Percentiles rank a stretch among this genome's conserved stretches.
Conservation (phyloP, 2,797 vertebrate genomes). For the Pogoniulus pusillus region DNA sequence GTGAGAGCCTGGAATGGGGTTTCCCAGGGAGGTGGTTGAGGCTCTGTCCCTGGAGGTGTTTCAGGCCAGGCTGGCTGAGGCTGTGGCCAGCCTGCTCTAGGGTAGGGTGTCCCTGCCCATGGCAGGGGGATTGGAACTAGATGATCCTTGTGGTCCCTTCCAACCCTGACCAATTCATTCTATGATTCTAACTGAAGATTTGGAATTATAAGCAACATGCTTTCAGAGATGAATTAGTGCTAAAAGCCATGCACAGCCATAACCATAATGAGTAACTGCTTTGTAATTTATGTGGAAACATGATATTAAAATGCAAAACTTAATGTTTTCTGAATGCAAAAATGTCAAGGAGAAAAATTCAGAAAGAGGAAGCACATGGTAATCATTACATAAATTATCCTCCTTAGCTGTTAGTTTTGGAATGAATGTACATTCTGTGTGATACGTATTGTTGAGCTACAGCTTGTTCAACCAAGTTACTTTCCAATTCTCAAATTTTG, state of each 20-base stretch:
- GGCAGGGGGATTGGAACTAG: too few species aligned
- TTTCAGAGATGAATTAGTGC: not conserved
- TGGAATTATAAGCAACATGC: constrained; percentile 3
- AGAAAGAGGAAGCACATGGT: not conserved
- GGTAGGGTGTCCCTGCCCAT: too few species aligned
- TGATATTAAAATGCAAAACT: not conserved
- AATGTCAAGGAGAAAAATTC: constrained; percentile 19
- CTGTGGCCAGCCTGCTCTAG: too few species aligned
- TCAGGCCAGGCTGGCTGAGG: too few species aligned
- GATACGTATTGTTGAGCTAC: not conserved
- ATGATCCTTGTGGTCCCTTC: too few species aligned
- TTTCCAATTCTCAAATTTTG: constrained; percentile 32
- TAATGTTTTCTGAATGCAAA: constrained; percentile 29
- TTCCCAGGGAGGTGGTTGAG: too few species aligned
- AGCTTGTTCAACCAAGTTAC: constrained; percentile 6
- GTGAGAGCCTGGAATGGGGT: too few species aligned
- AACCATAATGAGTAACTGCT: not conserved
- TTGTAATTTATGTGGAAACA: constrained; percentile 26
- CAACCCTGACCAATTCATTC: too few species aligned
- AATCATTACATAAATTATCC: constrained; percentile 23
- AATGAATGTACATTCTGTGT: not conserved
- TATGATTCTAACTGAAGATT: too few species aligned
- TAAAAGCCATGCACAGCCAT: not conserved
- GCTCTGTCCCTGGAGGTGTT: too few species aligned
- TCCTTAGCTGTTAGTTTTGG: constrained; percentile 14